These are phyloP conservation scores for Leptura quadrifasciata DNA, from an alignment of 2,888 invertebrate genomes.

Conservation along the genomic window DNA sequence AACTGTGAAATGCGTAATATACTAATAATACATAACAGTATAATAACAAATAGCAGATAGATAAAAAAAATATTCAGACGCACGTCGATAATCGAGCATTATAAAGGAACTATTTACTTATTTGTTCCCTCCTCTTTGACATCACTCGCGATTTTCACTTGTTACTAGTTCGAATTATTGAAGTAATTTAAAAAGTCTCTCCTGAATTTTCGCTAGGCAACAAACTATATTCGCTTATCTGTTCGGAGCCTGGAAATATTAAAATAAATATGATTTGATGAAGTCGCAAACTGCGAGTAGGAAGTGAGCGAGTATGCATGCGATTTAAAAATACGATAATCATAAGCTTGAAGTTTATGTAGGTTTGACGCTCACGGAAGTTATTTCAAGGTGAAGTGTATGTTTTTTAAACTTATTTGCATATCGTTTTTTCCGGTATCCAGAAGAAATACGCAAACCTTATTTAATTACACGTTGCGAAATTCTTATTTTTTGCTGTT, in stretches of 20 bases:
- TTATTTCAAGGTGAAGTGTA: constrained; percentile 59
- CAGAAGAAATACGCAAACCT: constrained; percentile 38
- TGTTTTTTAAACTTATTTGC: constrained; percentile 63
- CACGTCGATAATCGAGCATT: not conserved
- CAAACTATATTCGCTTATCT: constrained; percentile 27
- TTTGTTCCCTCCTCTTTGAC: constrained; percentile 1
- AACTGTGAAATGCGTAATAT: not conserved
- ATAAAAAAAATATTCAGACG: not conserved
- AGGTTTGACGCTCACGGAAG: constrained; percentile 60
- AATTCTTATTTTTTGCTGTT: constrained; percentile 18
- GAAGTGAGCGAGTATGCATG: constrained; percentile 54
- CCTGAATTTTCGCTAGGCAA: constrained; percentile 26
- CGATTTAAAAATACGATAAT: constrained; percentile 55
- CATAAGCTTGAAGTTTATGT: constrained; percentile 56
- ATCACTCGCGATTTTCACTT: not conserved
- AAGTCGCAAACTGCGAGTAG: constrained; percentile 50
- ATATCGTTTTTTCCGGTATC: constrained; percentile 63
- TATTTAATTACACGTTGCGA: constrained; percentile 17
- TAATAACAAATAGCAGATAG: not conserved
- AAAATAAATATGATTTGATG: constrained; percentile 38
- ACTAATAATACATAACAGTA: not conserved
- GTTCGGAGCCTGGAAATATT: constrained; percentile 24
- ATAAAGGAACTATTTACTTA: not conserved
- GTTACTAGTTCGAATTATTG: not conserved
- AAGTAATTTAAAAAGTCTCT: not conserved